phyloP scores from a whole-genome alignment of 2,113 vertebrate genomes.

The Symphodus melops region DNA sequence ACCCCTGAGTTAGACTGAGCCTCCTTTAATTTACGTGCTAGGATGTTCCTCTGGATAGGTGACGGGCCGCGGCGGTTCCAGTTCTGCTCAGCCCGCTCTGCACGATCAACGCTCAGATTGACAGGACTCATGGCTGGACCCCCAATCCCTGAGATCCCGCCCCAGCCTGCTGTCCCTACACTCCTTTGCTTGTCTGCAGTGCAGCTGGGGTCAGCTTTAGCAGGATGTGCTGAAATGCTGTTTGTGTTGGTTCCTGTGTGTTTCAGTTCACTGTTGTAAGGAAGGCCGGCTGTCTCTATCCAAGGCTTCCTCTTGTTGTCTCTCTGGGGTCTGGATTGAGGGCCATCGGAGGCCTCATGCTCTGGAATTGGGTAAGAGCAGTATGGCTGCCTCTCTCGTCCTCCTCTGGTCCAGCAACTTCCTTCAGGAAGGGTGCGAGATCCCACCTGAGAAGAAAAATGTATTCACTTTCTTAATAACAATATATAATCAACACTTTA shows the following conservation, averaged over 20 bases:
- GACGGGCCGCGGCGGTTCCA: constrained; percentile 88
- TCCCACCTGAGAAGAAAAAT: constrained; percentile 76
- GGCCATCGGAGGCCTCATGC: constrained; percentile 64
- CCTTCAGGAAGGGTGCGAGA: constrained; percentile 83
- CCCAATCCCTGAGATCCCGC: constrained; percentile 72
- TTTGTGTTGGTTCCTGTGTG: constrained; percentile 66
- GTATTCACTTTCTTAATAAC: neutral
- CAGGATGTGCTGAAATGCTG: constrained; percentile 12
- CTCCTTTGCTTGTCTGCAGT: constrained; percentile 31
- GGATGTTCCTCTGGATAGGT: constrained; percentile 85
- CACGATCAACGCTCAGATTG: constrained; percentile 71
- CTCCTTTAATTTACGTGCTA: constrained; percentile 86
- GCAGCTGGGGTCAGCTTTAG: constrained; percentile 23
- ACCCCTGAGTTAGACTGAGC: constrained; percentile 72
- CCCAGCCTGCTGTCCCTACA: constrained; percentile 2
- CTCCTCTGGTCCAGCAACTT: constrained; percentile 78
- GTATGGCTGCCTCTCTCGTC: constrained; percentile 79
- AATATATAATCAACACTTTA: neutral
- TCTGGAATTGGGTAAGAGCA: constrained; percentile 76
- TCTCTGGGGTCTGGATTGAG: constrained; percentile 63
- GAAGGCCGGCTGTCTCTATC: constrained; percentile 43
- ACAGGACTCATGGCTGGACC: constrained; percentile 19
- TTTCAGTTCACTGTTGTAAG: constrained; percentile 57
- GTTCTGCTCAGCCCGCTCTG: constrained; percentile 85
- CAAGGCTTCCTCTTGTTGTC: constrained; percentile 63